Evolutionary conservation across 1,140 invertebrate species (phyloP).

Genomic region (Drosophila nikananu): DNA sequence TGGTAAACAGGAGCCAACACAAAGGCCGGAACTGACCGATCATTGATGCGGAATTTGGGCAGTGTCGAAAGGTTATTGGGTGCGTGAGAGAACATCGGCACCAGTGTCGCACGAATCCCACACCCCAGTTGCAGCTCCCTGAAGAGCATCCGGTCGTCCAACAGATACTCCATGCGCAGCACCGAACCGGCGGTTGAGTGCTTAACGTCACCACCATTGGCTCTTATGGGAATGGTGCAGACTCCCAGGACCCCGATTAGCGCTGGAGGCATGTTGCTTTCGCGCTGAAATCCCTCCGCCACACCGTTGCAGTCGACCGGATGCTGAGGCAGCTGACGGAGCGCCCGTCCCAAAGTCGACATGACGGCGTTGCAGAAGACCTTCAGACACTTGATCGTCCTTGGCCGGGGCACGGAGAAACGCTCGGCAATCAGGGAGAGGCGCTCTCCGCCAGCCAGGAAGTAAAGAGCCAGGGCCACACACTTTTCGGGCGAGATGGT

Average conservation of each 20-base stretch:
- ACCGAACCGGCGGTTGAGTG: background rate
- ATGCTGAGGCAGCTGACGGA: slow-evolving; percentile 58
- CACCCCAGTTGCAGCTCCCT: slow-evolving; percentile 63
- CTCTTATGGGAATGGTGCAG: slow-evolving; percentile 62
- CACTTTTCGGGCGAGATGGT: slow-evolving; percentile 52
- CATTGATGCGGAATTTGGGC: slow-evolving; percentile 50
- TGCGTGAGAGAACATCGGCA: slow-evolving; percentile 46
- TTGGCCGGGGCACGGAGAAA: slow-evolving; percentile 54
- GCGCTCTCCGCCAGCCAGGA: slow-evolving; percentile 68
- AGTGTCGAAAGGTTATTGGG: slow-evolving; percentile 52
- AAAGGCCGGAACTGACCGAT: slow-evolving; percentile 54
- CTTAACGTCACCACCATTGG: slow-evolving; percentile 15
- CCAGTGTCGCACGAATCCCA: slow-evolving; percentile 2
- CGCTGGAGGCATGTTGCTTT: slow-evolving; percentile 72
- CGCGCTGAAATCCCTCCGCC: slow-evolving; percentile 53
- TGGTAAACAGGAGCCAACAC: slow-evolving; percentile 59
- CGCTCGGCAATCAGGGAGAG: slow-evolving; percentile 55
- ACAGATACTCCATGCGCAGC: slow-evolving; percentile 64
- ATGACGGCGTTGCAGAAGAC: slow-evolving; percentile 69
- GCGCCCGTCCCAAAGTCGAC: slow-evolving; percentile 52
- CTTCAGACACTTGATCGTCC: slow-evolving; percentile 54
- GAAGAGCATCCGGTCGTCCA: slow-evolving; percentile 75
- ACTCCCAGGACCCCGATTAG: slow-evolving; percentile 67
- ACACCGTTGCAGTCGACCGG: slow-evolving; percentile 59
- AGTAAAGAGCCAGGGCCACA: slow-evolving; percentile 66